phyloP scores from a whole-genome alignment of 2,113 vertebrate species.

The Puffinus mauretanicus region DNA sequence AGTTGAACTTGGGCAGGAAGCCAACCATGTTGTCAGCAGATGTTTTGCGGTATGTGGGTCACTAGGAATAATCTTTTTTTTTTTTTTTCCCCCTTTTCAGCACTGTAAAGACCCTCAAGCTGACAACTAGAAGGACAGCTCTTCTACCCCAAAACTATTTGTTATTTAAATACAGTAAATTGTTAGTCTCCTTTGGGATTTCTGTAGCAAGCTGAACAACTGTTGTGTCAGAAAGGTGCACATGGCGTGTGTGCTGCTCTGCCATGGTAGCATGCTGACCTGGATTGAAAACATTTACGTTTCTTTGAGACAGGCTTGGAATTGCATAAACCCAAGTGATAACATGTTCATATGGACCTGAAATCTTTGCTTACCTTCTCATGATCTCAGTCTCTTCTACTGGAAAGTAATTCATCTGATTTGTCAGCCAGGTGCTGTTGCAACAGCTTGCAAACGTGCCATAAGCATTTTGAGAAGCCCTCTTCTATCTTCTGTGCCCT shows the following conservation, averaged over 20 bases:
- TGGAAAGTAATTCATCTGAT: not conserved
- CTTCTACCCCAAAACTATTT: conserved; percentile 41
- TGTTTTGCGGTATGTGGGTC: conserved; percentile 68
- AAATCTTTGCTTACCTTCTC: not conserved
- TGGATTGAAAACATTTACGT: not conserved
- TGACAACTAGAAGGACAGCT: conserved; percentile 41
- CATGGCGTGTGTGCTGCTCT: not conserved
- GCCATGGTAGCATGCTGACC: not conserved
- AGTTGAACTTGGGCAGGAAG: conserved; percentile 65
- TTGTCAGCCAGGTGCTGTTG: not conserved
- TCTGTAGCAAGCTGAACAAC: conserved; percentile 48
- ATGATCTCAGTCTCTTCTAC: not conserved
- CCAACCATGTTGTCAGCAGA: conserved; percentile 69
- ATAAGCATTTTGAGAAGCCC: not conserved
- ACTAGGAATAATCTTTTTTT: conserved; percentile 50
- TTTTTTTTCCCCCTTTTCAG: conserved; percentile 22
- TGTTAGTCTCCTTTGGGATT: conserved; percentile 39
- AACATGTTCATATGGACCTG: not conserved
- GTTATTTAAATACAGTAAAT: conserved; percentile 49
- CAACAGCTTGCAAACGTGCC: not conserved
- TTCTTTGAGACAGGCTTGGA: not conserved
- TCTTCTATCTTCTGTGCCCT: not conserved
- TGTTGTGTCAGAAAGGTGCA: conserved; percentile 54
- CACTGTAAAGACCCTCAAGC: conserved; percentile 48
- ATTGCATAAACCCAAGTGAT: not conserved